Percentiles rank a stretch among this genome's conserved stretches.
These are phyloP conservation scores for Sinosuthora webbiana DNA, from an alignment of 2,113 vertebrate species.

Conservation along the genomic window DNA sequence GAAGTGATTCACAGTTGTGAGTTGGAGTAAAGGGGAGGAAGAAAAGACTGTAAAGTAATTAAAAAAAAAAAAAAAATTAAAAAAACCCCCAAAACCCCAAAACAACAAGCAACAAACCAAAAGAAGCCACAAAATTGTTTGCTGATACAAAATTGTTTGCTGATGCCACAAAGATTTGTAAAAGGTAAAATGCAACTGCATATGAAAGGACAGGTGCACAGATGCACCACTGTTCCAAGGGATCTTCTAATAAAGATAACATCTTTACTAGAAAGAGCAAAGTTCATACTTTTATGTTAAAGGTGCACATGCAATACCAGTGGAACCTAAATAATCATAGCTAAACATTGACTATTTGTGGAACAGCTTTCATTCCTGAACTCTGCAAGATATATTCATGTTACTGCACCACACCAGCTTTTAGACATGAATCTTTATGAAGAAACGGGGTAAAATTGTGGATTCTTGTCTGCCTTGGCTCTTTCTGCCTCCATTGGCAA, in stretches of 20 bases:
- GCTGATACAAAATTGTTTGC: neutral
- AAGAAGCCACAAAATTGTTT: neutral
- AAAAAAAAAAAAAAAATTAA: too few species aligned
- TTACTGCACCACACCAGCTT: neutral
- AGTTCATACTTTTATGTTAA: neutral
- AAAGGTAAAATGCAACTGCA: neutral
- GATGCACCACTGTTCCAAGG: neutral
- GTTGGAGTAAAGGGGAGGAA: neutral
- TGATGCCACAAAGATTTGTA: neutral
- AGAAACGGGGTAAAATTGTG: neutral
- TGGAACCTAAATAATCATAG: neutral
- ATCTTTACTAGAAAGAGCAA: neutral
- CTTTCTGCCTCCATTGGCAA: neutral
- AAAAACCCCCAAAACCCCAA: neutral
- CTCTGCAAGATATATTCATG: neutral
- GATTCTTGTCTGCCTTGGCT: neutral
- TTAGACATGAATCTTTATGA: neutral
- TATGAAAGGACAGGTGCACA: neutral
- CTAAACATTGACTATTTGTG: neutral
- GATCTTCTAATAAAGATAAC: neutral
- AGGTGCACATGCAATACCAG: neutral
- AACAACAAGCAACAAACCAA: neutral
- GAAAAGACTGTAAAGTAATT: neutral
- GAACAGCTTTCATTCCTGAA: neutral
- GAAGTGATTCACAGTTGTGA: neutral